Conservation (phyloP, 2,797 vertebrate genomes). For the Spinibarbus caldwelli region DNA sequence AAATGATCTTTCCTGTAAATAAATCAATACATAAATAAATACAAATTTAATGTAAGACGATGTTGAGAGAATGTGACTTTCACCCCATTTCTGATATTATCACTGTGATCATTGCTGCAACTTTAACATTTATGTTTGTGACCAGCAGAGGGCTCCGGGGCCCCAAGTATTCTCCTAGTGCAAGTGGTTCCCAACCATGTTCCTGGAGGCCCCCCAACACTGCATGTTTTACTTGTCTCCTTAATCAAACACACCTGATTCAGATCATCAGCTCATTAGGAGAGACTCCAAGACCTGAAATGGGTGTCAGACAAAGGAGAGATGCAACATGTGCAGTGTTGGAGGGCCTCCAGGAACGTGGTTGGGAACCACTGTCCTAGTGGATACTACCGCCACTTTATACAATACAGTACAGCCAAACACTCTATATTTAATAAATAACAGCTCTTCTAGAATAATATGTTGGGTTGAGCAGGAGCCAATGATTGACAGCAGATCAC, state of each 20-base stretch:
- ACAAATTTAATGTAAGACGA: background rate
- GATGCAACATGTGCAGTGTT: too few species aligned
- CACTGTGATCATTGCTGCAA: background rate
- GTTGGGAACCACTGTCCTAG: too few species aligned
- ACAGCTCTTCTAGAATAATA: background rate
- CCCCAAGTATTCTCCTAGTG: background rate
- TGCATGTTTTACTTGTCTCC: too few species aligned
- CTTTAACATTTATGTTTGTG: background rate
- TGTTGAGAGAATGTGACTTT: background rate
- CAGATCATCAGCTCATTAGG: too few species aligned
- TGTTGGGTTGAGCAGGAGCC: background rate
- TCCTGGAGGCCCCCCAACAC: too few species aligned
- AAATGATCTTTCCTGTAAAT: background rate
- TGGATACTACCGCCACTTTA: too few species aligned
- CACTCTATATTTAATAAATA: background rate
- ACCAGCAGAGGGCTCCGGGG: slow-evolving; percentile 7
- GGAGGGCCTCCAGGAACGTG: too few species aligned
- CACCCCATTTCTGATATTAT: background rate
- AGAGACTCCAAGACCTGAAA: too few species aligned
- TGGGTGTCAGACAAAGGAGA: too few species aligned
- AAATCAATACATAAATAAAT: background rate
- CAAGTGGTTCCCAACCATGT: too few species aligned
- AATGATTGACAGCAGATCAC: background rate
- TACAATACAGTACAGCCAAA: background rate
- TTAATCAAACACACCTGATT: too few species aligned